Base-by-base conservation (phyloP, 2,797 vertebrate species). In the Erithacus rubecula region DNA sequence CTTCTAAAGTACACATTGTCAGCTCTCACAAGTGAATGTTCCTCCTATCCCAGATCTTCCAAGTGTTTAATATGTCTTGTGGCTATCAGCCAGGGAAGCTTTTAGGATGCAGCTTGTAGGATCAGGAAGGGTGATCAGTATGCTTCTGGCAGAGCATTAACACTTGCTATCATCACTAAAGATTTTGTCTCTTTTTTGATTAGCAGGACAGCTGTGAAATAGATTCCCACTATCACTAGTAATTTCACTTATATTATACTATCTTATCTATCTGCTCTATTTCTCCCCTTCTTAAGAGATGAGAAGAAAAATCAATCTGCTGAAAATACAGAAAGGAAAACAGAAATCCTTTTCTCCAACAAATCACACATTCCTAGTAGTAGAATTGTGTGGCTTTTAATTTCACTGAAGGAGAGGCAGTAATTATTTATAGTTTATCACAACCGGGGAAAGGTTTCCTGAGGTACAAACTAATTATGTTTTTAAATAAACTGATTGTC, bases 401-500 rank as follows among this genome's bases (percentile, higher is more conserved):
- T 97, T 97, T 96, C 72, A 93, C 44, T 9, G 36, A 87, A 79
- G 47, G 79, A 94, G 93, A 96, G 90, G n/a, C 78, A 63, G 84
- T 89, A 96, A 97, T 96, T 97, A 96, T 95, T 94, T 97, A 93
- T 90, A 95, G 74, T 93, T 97, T 97, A 94, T 97, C 96, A 96
- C 86, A 96, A 93, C 89, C 20, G 6, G 59, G 58, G 72, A 89
- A 95, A 97, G 92, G 94, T 96, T 97, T 96, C 89, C 96, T 68
- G 65, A 96, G 93, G 80, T 93, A 92, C 49, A 94, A 95, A 83
- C 82, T 97, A 97, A 97, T 97, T 97, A 96, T 84, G 32, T 95
- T 93, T 94, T 97, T 92, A 96, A 96, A 96, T 93, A 96, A 97
- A 97, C 71, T 93, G 94, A 95, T 96, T 97, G 96, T 64, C 95